Evolutionary conservation across 2,797 vertebrate genomes (phyloP).

Genomic region (Characodon lateralis): DNA sequence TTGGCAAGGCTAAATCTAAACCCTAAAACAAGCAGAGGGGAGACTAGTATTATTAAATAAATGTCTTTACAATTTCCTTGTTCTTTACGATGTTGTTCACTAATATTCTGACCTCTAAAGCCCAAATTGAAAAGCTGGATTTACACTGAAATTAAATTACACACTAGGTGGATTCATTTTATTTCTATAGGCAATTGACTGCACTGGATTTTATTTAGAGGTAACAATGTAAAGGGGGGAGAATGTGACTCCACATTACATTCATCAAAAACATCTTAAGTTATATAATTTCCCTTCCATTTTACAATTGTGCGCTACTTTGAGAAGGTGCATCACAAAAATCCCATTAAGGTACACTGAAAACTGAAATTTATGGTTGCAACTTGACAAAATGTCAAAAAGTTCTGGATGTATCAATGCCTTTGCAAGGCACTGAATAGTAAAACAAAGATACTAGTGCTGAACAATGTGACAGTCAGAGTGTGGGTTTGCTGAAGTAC

Average conservation of each 20-base stretch:
- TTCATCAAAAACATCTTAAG: background rate
- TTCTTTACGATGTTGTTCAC: background rate
- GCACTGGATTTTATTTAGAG: background rate
- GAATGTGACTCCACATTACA: background rate
- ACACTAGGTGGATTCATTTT: background rate
- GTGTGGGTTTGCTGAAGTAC: constrained; percentile 25
- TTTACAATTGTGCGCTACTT: background rate
- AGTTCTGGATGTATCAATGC: background rate
- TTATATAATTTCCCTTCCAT: background rate
- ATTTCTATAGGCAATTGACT: background rate
- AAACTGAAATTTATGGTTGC: background rate
- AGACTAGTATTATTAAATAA: no score
- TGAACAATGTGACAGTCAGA: constrained; percentile 37
- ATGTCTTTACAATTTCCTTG: no score
- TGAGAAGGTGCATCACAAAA: background rate
- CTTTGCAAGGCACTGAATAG: background rate
- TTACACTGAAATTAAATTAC: background rate
- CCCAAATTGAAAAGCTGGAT: background rate
- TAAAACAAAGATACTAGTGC: constrained; percentile 8
- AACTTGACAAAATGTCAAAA: background rate
- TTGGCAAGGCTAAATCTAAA: background rate
- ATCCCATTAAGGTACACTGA: background rate
- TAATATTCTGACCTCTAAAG: background rate
- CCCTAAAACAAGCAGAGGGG: no score
- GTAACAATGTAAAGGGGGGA: background rate